A percentile compares a stretch with the other conserved stretches of the same genome.
Evolutionary conservation across 2,113 vertebrate species (phyloP).

Genomic region (Dascyllus trimaculatus): DNA sequence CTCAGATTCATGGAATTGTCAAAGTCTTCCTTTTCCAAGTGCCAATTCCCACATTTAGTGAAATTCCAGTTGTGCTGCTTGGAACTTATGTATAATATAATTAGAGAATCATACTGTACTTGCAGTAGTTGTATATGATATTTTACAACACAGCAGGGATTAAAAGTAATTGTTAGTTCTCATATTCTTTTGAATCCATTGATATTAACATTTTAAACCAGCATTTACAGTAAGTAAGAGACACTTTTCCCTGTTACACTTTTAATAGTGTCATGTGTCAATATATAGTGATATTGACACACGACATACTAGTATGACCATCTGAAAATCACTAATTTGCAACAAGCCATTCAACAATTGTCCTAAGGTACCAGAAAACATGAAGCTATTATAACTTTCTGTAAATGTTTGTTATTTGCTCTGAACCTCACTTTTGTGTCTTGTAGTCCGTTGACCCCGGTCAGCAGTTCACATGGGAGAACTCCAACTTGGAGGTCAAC

Average conservation of each 20-base stretch:
- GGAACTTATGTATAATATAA: too few relatives aligned
- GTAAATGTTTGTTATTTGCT: slow-evolving; percentile 7
- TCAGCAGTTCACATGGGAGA: slow-evolving; percentile 99
- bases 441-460: slow-evolving; percentile 95
- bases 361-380: not conserved
- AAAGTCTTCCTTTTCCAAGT: not conserved
- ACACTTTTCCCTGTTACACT: not conserved
- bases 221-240: not conserved
- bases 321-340: slow-evolving; percentile 18
- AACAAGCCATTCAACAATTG: not conserved
- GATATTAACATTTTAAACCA: not conserved
- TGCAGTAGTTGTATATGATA: too few relatives aligned
- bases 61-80: not conserved
- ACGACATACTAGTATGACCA: not conserved
- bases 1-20: slow-evolving; percentile 8
- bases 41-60: slow-evolving; percentile 5
- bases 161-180: not conserved
- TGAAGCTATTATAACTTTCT: not conserved
- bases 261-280: too few relatives aligned
- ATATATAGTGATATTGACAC: slow-evolving; percentile 2
- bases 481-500: slow-evolving; percentile 98
- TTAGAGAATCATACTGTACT: too few relatives aligned
- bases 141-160: too few relatives aligned
- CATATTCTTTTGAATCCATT: not conserved
- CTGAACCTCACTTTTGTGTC: slow-evolving; percentile 49